Evolutionary conservation across 1,140 invertebrate genomes (phyloP), one percentile per base, ranked within the genome.

Genomic region (Drosophila obscura): DNA sequence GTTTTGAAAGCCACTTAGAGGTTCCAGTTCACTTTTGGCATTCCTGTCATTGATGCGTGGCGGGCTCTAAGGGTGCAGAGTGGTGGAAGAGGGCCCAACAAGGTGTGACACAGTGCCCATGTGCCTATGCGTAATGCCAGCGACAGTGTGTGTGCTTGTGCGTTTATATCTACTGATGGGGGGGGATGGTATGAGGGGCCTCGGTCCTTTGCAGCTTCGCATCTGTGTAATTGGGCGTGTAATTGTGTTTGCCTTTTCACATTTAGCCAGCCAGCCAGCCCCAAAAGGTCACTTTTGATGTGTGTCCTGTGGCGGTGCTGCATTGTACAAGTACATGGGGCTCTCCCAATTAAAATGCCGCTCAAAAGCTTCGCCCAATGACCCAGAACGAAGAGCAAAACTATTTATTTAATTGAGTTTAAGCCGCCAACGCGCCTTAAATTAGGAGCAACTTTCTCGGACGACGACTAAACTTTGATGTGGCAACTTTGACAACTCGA

Each of bases 401-500:
- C 57, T 64, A 74, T 76, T 88, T 87, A 87, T 82, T 82, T 88
- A 85, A 85, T 82, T 82, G 63, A 76, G 72, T 83, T 83, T 35
- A 26, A 57, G 63, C 35, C 63, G 52, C 61, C 66, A 59, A 72
- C 43, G 51, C 46, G 45, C 65, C 68, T 60, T 72, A 49, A 69
- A 82, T 88, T 77, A 78, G 81, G 75, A 67, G 59, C 48, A 83
- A 75, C 22, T 75, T 71, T 50, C 63, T 52, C 35, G 55, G 73
- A 61, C 46, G 44, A 41, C 26, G 45, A 63, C 64, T 85, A 63
- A 80, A 58, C 76, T 95, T 8, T 93, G 94, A 0, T 87, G 87
- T 46, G 89, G 91, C 63, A 90, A 95, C n/a, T 74, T 75, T 59
- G 48, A 39, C 72, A 59, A 44, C 93, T 94, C 66, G 91, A 92